Base-by-base conservation (phyloP, 2,113 vertebrate species). In the Lophius piscatorius region DNA sequence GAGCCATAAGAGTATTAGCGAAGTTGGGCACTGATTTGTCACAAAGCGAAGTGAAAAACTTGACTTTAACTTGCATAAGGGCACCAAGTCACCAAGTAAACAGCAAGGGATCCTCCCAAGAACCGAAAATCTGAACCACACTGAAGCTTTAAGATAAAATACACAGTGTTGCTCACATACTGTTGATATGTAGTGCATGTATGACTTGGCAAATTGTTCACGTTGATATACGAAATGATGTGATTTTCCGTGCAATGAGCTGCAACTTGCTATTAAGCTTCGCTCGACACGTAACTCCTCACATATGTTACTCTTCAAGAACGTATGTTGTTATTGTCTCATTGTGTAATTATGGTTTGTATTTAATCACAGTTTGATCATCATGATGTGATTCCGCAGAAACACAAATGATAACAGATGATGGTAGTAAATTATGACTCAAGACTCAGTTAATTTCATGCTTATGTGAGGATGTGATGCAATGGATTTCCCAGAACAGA, bases 401-500 rank as follows among this genome's bases (percentile, higher is more conserved):
- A 63, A 56, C 5, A 55, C 14, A 33, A 63, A 39, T 17, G 10
- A 20, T 42, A 26, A 22, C 50, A 45, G 22, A n/a, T 38, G 13
- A 38, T 38, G 3, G n/a, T n/a, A 28, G 26, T 21, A 21, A 46
- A 36, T 51, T 47, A 67, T 67, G 10, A 29, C 21, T 22, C 33
- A 16, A 40, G 26, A 6, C 3, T 21, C 28, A 18, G 28, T 47
- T 21, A 23, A 11, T 47, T 50, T 66, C 5, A 45, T 28, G 38
- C 42, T 40, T 12, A 38, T 29, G 7, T 28, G 23, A 39, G 23
- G 11, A 11, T 33, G 24, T 28, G 39, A 33, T 33, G 10, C 31
- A 3, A 33, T 47, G 39, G 33, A 22, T 63, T 54, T 59, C 28
- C 58, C 42, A 41, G 44, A 49, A 51, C 40, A 26, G 20, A 39